Base-by-base conservation (phyloP, 2,113 vertebrate species). In the Accipiter cooperii region DNA sequence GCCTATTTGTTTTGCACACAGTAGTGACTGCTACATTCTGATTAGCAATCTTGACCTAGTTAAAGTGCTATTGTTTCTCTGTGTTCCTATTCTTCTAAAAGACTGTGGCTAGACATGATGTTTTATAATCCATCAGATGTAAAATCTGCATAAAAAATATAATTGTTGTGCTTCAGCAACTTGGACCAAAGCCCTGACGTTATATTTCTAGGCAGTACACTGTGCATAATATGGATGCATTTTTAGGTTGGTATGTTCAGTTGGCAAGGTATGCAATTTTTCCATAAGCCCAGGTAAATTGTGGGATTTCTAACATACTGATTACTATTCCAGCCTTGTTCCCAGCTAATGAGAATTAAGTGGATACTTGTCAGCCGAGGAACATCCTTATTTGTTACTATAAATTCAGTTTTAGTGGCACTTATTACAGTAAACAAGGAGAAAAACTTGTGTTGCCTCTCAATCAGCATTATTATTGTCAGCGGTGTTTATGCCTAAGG, bases 51-150 rank as follows among this genome's bases (percentile, higher is more conserved):
- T 96, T 91, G 95, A 97, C 96, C 96, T 97, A 95, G 95, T 97
- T 97, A 95, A 97, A 96, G 81, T 85, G 92, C 96, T 95, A 89
- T 93, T 97, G 97, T 98, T 97, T 93, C 93, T 85, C 78, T 87
- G 73, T 93, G 93, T 90, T 96, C 88, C 77, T 76, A 28, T 89
- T 95, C 65, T 97, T 96, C 96, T 97, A 75, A 96, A 97, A 97
- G 96, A 92, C 87, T 96, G 82, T 95, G 97, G 76, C 97, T 97
- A 97, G 97, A 97, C 97, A 97, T 97, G 91, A 96, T 97, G 97
- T 97, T 96, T 83, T 96, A 77, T 96, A 97, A 97, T 93, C 89
- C 95, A 96, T 97, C 96, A 97, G 96, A 96, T 97, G 95, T 84
- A 95, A 96, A 95, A 97, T 96, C 93, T 97, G 93, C 96, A 95